These are phyloP conservation scores for Mobula hypostoma DNA, from an alignment of 2,113 vertebrate species.

Conservation along the genomic window DNA sequence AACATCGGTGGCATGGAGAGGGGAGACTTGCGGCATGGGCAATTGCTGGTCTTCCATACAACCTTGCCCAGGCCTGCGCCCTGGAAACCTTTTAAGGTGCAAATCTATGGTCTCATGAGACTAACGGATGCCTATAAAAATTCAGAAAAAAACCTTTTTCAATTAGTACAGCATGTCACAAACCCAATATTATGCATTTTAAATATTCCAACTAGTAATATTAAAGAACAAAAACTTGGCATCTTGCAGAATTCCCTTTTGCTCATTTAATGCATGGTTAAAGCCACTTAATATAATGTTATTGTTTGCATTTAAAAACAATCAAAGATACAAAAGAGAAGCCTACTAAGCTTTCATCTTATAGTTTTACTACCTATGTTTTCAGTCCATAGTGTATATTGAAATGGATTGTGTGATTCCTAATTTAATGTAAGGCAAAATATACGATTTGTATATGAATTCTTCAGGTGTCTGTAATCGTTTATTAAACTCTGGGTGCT, in stretches of 20 bases:
- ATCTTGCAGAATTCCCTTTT: not conserved
- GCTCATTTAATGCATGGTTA: not conserved
- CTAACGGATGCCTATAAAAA: no score
- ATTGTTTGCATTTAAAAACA: not conserved
- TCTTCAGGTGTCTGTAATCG: not conserved
- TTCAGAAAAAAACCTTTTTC: not conserved
- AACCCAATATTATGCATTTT: not conserved
- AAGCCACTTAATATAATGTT: not conserved
- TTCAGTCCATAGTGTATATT: not conserved
- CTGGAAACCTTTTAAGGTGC: no score
- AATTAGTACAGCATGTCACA: not conserved
- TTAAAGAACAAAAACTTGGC: not conserved
- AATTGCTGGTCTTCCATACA: no score
- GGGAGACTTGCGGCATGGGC: no score
- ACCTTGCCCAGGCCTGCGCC: no score
- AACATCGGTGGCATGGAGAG: no score
- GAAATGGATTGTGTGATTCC: not conserved
- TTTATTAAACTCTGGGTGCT: not conserved
- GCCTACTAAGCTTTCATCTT: not conserved
- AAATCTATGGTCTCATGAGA: no score
- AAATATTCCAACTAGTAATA: not conserved
- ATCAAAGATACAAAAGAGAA: not conserved
- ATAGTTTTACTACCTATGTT: not conserved
- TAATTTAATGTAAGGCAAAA: not conserved
- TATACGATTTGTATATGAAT: not conserved